A percentile compares a stretch with the other conserved stretches of the same genome.
phyloP scores from a whole-genome alignment of 2,797 vertebrate species.

The Schizopygopsis pylzovi region DNA sequence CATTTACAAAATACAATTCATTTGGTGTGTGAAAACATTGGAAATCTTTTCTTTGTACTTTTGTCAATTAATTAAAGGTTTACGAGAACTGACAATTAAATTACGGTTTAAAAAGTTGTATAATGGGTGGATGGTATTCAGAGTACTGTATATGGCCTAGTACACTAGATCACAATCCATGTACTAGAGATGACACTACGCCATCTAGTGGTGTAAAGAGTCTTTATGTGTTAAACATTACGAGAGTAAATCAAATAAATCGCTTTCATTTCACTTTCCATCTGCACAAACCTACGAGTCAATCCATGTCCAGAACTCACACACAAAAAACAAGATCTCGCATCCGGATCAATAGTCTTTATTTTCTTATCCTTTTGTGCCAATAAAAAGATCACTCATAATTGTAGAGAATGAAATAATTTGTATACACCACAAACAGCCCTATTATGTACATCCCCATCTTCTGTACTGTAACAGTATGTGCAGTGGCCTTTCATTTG shows the following conservation, averaged over 20 bases:
- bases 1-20: no score
- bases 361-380: slow-evolving; percentile 39
- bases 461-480: slow-evolving; percentile 45
- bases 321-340: background rate
- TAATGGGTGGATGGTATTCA: no score
- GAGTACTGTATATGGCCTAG: background rate
- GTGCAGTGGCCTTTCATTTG: slow-evolving; percentile 18
- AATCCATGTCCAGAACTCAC: background rate
- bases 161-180: background rate
- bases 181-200: background rate
- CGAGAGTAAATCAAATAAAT: background rate
- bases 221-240: background rate
- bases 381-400: slow-evolving; percentile 35
- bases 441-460: slow-evolving; percentile 58
- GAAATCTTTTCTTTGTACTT: no score
- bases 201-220: background rate
- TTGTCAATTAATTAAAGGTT: no score
- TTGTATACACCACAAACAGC: slow-evolving; percentile 53
- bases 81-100: no score
- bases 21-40: no score
- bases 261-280: background rate
- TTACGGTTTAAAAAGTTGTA: no score
- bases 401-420: slow-evolving; percentile 37
- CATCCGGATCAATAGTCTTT: slow-evolving; percentile 25
- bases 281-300: background rate